Percentiles rank a stretch among this genome's conserved stretches.
Conservation (phyloP, 2,888 invertebrate species). For the Catocala sponsa region DNA sequence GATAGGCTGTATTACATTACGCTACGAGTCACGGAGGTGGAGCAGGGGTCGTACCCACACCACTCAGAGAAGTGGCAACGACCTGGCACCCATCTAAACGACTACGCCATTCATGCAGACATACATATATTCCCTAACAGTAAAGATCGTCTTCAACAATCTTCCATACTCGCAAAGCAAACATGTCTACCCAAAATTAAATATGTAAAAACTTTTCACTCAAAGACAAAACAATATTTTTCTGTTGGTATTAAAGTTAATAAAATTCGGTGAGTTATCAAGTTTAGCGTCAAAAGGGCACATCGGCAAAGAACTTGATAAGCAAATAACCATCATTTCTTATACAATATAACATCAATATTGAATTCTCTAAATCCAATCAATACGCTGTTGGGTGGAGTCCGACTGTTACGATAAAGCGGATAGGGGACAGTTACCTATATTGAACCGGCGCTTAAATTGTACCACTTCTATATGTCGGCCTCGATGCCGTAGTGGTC, state of each 20-base stretch:
- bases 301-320: conserved; percentile 58
- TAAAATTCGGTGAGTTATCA: conserved; percentile 28
- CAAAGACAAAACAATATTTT: conserved; percentile 5
- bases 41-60: too few relatives aligned
- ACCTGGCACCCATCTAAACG: too few relatives aligned
- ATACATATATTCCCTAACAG: too few relatives aligned
- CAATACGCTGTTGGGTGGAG: conserved; percentile 64
- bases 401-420: conserved; percentile 12
- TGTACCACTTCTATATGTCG: too few relatives aligned
- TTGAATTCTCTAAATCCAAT: conserved; percentile 75
- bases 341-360: conserved; percentile 67
- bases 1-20: too few relatives aligned
- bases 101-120: too few relatives aligned
- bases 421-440: too few relatives aligned
- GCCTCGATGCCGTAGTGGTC: too few relatives aligned
- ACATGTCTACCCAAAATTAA: not conserved
- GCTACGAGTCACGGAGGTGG: too few relatives aligned
- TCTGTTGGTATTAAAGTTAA: conserved; percentile 6
- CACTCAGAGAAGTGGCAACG: too few relatives aligned
- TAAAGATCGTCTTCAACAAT: too few relatives aligned
- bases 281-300: conserved; percentile 20
- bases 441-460: too few relatives aligned
- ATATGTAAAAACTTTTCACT: not conserved
- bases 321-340: conserved; percentile 72
- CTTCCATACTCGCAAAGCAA: not conserved